These are phyloP conservation scores for Microchrysa polita DNA, from an alignment of 2,888 invertebrate genomes.

Conservation along the genomic window DNA sequence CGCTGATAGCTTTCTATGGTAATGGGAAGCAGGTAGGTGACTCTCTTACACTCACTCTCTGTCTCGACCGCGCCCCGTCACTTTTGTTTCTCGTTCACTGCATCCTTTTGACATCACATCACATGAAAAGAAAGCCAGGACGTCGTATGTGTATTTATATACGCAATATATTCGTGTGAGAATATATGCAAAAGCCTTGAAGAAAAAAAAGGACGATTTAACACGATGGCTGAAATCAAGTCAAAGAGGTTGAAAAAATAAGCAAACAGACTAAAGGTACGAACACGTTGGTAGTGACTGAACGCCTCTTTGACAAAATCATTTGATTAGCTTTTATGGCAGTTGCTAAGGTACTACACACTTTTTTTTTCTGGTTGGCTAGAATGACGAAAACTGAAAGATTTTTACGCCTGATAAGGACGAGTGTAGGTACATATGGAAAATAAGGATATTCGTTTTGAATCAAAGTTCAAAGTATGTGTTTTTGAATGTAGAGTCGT, in stretches of 20 bases:
- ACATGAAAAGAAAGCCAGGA: too few relatives aligned
- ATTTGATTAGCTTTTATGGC: constrained; percentile 39
- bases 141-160: too few relatives aligned
- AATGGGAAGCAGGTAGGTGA: constrained; percentile 17
- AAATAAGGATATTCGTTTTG: not conserved
- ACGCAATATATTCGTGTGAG: not conserved
- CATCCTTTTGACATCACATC: too few relatives aligned
- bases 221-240: not conserved
- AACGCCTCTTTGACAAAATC: constrained; percentile 8
- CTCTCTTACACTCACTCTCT: too few relatives aligned
- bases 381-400: too few relatives aligned
- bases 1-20: constrained; percentile 27
- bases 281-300: too few relatives aligned
- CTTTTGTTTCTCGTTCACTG: too few relatives aligned
- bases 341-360: not conserved
- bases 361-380: not conserved
- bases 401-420: too few relatives aligned
- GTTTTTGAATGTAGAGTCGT: not conserved
- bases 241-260: not conserved
- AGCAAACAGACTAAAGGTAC: too few relatives aligned
- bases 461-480: too few relatives aligned
- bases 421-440: not conserved
- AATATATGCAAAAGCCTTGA: not conserved
- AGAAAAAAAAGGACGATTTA: not conserved
- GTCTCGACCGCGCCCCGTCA: too few relatives aligned